Evolutionary conservation across 2,888 invertebrate genomes (phyloP).

Genomic region (Thereva nobilitata): DNA sequence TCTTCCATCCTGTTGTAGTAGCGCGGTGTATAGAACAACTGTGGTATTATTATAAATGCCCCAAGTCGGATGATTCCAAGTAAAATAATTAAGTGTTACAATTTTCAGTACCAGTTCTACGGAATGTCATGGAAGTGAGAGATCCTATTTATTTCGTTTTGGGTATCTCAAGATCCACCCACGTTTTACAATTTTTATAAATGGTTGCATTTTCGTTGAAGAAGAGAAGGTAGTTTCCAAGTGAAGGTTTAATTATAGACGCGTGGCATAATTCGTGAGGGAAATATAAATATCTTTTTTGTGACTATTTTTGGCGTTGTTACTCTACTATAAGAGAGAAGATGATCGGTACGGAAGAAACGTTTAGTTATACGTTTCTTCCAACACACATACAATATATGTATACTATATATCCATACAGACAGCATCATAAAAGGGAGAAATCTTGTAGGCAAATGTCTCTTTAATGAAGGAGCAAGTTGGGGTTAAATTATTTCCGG

Average conservation of each 20-base stretch:
- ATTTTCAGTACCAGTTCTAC: constrained; percentile 9
- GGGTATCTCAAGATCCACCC: constrained; percentile 10
- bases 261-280: constrained; percentile 31
- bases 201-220: constrained; percentile 30
- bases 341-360: constrained; percentile 11
- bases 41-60: background rate
- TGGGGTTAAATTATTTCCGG: no score
- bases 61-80: background rate
- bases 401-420: background rate
- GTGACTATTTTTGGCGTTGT: constrained; percentile 30
- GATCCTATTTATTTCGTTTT: constrained; percentile 7
- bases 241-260: constrained; percentile 25
- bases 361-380: constrained; percentile 13
- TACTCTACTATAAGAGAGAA: constrained; percentile 17
- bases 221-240: constrained; percentile 5
- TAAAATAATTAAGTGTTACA: constrained; percentile 21
- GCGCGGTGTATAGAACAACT: background rate
- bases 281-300: constrained; percentile 2
- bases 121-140: constrained; percentile 20
- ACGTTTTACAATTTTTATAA: constrained; percentile 17
- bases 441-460: no score
- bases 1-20: background rate
- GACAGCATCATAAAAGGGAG: background rate
- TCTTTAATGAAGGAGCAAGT: no score
- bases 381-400: background rate